phyloP scores from a whole-genome alignment of 2,888 invertebrate species.

The Galeruca laticollis region DNA sequence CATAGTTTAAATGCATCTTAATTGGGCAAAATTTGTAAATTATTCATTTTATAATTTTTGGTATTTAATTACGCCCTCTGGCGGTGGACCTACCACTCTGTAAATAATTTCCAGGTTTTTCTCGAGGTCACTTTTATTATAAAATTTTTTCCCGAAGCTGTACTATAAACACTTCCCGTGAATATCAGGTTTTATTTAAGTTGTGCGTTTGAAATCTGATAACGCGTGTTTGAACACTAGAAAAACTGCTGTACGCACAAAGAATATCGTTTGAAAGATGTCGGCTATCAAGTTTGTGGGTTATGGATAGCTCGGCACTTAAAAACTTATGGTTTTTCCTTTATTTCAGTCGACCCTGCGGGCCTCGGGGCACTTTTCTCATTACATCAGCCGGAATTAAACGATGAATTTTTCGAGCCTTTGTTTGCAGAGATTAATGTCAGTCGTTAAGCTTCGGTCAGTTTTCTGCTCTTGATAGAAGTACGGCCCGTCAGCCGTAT shows the following conservation, averaged over 20 bases:
- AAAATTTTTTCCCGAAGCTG: no score
- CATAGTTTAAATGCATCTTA: no score
- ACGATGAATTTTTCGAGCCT: constrained; percentile 41
- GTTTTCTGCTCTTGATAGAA: constrained; percentile 28
- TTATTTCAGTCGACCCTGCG: constrained; percentile 43
- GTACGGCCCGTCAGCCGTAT: constrained; percentile 17
- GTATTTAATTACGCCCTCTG: no score
- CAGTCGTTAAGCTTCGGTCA: constrained; percentile 34
- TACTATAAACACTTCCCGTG: no score
- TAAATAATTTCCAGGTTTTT: no score
- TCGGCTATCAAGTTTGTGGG: constrained; percentile 30
- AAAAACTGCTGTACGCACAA: not conserved
- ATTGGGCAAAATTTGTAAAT: no score
- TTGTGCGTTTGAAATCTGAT: no score
- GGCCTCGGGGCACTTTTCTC: constrained; percentile 29
- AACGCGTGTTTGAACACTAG: not conserved
- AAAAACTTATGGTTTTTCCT: constrained; percentile 37
- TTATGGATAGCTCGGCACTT: constrained; percentile 50
- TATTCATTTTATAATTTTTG: no score
- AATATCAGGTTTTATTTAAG: no score
- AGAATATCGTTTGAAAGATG: constrained; percentile 10
- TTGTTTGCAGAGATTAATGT: constrained; percentile 42
- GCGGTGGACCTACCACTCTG: no score
- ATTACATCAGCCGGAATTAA: constrained; percentile 38
- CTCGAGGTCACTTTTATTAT: no score